Evolutionary conservation across 1,140 invertebrate species (phyloP), one percentile per base, ranked within the genome.

Genomic region (Drosophila paulistorum): DNA sequence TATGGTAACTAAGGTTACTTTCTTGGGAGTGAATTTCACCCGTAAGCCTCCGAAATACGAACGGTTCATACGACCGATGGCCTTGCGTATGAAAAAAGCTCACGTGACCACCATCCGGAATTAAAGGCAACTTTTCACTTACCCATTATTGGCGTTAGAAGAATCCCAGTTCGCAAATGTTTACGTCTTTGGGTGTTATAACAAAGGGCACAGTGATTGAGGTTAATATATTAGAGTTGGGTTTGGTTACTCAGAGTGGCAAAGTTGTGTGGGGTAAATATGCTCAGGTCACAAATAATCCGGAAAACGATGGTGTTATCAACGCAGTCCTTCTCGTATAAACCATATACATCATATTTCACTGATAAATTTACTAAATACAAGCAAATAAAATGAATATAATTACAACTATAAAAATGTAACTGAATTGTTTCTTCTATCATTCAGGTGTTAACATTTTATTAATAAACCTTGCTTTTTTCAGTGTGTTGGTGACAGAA

Each of bases 31-130:
- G 92, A 97, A 96, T 42, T 99, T 99, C 83, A 99, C 99, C 0
- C 94, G 99, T 57, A 99, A 99, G 94, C 99, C 99, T 61, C 99
- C 99, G 0, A 99, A 99, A 91, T 99, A 99, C 94, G 99, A 99
- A 93, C 94, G 99, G 71, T 99, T 99, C 91, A 99, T 99, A 67
- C 93, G 99, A 76, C 99, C 99, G 0, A 99, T 99, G 99, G 98
- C 97, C 5, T 91, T 99, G 0, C 93, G 98, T 55, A 99, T 98
- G 86, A 99, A 98, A 79, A 99, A 98, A 90, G 98, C 98, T 20
- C 98, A 99, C 93, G 98, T 99, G 0, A 99, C 99, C n/a, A n/a
- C 17, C 99, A 99, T 95, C 99, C 99, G 2, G 99, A 99, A 94
- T 92, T 99, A 1, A 99, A 99, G 93, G 98, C 99, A 0, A 99